Percentiles rank a stretch among this genome's conserved stretches.
Evolutionary conservation across 35 echinoderm and acorn worm genomes (phyloP).

Genomic region (Apostichopus californicus): DNA sequence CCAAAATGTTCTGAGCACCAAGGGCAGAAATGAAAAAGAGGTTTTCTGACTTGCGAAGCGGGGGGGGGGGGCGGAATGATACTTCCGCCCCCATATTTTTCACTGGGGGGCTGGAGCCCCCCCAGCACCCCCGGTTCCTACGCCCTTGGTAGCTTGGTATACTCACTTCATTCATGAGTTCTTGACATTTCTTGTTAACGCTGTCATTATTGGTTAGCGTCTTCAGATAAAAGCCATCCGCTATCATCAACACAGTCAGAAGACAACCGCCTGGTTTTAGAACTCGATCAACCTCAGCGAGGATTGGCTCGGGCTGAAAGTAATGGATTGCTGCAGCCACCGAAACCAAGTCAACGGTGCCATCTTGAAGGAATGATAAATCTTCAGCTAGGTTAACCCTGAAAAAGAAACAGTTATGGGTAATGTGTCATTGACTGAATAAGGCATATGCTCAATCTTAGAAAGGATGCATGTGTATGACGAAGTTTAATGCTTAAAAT

Average conservation of each 20-base stretch:
- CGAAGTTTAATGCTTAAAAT: too few species aligned
- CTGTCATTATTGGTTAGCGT: background rate
- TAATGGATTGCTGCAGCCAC: conserved; percentile 60
- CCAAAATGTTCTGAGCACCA: too few species aligned
- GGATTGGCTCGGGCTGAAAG: conserved; percentile 61
- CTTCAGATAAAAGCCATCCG: background rate
- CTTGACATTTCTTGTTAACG: background rate
- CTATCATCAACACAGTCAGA: background rate
- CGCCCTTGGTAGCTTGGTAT: too few species aligned
- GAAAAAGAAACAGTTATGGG: background rate
- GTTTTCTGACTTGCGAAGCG: too few species aligned
- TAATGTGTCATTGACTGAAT: too few species aligned
- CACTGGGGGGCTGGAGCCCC: too few species aligned
- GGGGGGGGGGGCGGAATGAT: too few species aligned
- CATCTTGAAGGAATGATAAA: background rate
- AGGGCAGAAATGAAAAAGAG: too few species aligned
- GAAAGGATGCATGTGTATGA: too few species aligned
- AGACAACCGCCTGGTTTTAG: conserved; percentile 74
- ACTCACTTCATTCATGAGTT: background rate
- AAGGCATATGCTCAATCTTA: too few species aligned
- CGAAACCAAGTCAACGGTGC: conserved; percentile 62
- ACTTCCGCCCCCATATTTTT: too few species aligned
- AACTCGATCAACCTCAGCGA: conserved; percentile 70
- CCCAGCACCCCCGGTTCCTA: too few species aligned
- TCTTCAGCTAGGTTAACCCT: conserved; percentile 6